Percentiles rank a stretch among this genome's conserved stretches.
phyloP scores from a whole-genome alignment of 2,113 vertebrate genomes.

The Pipra filicauda region DNA sequence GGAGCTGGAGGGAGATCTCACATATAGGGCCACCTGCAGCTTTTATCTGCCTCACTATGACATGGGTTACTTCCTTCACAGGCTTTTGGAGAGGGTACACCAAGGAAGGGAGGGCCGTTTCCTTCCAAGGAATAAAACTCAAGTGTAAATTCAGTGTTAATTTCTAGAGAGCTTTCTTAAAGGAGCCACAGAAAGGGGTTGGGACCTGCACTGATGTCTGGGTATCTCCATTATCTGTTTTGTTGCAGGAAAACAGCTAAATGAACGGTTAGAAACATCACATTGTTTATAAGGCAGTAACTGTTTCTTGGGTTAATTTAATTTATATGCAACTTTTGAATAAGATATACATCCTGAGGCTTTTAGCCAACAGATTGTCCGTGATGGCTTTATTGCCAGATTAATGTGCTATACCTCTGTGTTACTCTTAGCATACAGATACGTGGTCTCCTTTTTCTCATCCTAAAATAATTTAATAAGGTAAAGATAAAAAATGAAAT shows the following conservation, averaged over 20 bases:
- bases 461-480: constrained; percentile 50
- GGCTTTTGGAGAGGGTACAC: fast-evolving
- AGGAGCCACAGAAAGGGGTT: neutral
- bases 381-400: constrained; percentile 9
- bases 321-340: constrained; percentile 1
- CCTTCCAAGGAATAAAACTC: neutral
- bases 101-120: neutral
- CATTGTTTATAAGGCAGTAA: neutral
- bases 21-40: neutral
- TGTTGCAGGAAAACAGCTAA: neutral
- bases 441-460: neutral
- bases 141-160: neutral
- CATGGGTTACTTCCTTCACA: neutral
- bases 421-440: neutral
- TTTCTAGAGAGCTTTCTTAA: neutral
- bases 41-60: neutral
- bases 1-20: neutral
- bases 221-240: neutral
- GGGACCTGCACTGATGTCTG: neutral
- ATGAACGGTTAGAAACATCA: neutral
- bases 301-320: constrained; percentile 2
- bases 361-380: constrained; percentile 1
- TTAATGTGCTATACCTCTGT: neutral
- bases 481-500: constrained; percentile 51
- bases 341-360: neutral